Percentiles rank a stretch among this genome's conserved stretches.
Evolutionary conservation across 2,888 invertebrate species (phyloP).

Genomic region (Stramonita haemastoma): DNA sequence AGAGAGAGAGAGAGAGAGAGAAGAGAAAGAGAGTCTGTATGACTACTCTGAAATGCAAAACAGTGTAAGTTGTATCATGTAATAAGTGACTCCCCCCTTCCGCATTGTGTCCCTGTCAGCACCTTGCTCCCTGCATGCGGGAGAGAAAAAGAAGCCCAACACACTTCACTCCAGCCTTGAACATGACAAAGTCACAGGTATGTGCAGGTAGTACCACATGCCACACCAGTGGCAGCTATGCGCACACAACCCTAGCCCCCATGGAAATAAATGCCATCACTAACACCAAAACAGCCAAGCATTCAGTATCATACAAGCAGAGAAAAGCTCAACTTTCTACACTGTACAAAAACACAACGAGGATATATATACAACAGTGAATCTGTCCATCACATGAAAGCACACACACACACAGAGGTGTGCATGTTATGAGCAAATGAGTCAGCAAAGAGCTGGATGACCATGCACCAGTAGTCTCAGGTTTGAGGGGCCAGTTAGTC

Average conservation of each 20-base stretch:
- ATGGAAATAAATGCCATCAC: background rate
- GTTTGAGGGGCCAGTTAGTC: background rate
- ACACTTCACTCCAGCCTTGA: too few species aligned
- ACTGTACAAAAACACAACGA: background rate
- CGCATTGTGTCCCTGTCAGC: too few species aligned
- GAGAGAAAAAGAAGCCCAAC: too few species aligned
- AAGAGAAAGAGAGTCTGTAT: background rate
- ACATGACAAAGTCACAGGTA: too few species aligned
- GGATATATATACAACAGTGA: background rate
- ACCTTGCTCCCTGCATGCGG: too few species aligned
- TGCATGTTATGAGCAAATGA: conserved; percentile 24
- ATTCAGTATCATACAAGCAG: conserved; percentile 13
- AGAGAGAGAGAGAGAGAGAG: background rate
- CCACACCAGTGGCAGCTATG: background rate
- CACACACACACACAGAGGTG: conserved; percentile 13
- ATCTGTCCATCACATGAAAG: conserved; percentile 24
- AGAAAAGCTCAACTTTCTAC: background rate
- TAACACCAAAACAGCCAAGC: background rate
- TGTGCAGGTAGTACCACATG: too few species aligned
- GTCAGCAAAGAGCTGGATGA: conserved; percentile 8
- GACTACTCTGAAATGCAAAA: background rate
- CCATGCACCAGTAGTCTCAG: conserved; percentile 17
- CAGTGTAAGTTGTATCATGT: too few species aligned
- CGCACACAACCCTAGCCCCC: background rate
- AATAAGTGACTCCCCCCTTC: too few species aligned